A percentile compares a stretch with the other conserved stretches of the same genome.
These are phyloP conservation scores for Pentamera pediparva DNA, from an alignment of 53 echinoderm and acorn worm genomes.

Conservation along the genomic window DNA sequence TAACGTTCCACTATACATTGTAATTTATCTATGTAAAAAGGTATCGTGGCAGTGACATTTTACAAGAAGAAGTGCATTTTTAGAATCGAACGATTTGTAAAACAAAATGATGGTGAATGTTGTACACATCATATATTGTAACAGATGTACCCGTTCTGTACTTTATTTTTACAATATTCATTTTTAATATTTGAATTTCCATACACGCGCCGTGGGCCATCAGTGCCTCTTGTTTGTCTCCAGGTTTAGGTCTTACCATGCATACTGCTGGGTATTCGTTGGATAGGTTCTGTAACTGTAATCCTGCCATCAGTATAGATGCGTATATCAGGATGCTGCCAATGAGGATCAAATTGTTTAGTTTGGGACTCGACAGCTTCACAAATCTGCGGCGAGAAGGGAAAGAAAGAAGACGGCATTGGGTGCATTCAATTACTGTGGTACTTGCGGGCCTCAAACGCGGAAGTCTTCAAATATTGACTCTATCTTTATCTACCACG, in stretches of 20 bases:
- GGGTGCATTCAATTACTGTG: not conserved
- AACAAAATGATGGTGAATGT: too few relatives aligned
- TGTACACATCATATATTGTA: too few relatives aligned
- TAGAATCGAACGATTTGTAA: too few relatives aligned
- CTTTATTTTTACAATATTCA: not conserved
- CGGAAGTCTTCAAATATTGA: too few relatives aligned
- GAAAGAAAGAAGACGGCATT: not conserved
- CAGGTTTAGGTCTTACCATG: not conserved
- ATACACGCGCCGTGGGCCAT: not conserved
- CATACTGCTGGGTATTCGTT: constrained; percentile 1
- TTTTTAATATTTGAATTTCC: not conserved
- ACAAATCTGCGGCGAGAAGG: constrained; percentile 45
- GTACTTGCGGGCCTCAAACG: too few relatives aligned
- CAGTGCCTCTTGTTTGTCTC: not conserved
- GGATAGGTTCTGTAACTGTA: not conserved
- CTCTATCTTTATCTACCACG: too few relatives aligned
- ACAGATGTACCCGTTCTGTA: too few relatives aligned
- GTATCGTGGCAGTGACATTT: too few relatives aligned
- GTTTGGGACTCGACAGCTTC: constrained; percentile 78
- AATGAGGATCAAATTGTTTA: constrained; percentile 74
- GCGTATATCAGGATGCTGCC: constrained; percentile 59
- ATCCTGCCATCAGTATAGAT: constrained; percentile 40
- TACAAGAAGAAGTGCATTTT: too few relatives aligned
- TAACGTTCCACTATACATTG: too few relatives aligned
- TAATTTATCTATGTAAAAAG: too few relatives aligned